These are phyloP conservation scores for Sphaerophoria rueppellii DNA, from an alignment of 2,888 invertebrate species.

Conservation along the genomic window DNA sequence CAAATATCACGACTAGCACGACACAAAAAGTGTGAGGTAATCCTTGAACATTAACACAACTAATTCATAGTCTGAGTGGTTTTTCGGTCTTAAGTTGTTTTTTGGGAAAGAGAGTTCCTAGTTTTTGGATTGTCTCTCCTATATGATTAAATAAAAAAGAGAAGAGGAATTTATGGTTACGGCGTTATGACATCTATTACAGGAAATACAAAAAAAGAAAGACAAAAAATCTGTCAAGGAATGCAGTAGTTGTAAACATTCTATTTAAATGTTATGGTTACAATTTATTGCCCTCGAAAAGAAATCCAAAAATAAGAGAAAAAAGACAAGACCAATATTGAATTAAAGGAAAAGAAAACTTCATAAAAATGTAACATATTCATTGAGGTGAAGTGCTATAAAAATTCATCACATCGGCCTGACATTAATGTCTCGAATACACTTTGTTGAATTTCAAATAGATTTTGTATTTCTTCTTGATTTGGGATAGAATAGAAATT, in stretches of 20 bases:
- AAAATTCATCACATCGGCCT: constrained; percentile 38
- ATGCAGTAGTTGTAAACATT: constrained; percentile 32
- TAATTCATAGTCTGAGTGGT: constrained; percentile 49
- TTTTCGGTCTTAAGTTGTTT: constrained; percentile 1
- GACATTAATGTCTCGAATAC: constrained; percentile 14
- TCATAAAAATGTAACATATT: constrained; percentile 33
- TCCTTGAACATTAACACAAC: constrained; percentile 18
- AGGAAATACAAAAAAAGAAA: constrained; percentile 36
- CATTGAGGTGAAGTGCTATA: constrained; percentile 35
- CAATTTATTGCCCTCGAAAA: constrained; percentile 43
- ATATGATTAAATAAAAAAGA: constrained; percentile 1
- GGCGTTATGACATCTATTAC: constrained; percentile 36
- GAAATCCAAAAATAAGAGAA: background rate
- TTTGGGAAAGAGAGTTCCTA: background rate
- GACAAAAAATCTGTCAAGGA: constrained; percentile 26
- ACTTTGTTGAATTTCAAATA: constrained; percentile 46
- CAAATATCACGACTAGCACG: constrained; percentile 44
- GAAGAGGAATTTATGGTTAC: constrained; percentile 53
- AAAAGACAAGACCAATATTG: background rate
- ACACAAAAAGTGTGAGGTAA: constrained; percentile 48
- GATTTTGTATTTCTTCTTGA: background rate
- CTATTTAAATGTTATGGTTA: constrained; percentile 28
- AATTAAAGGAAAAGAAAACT: background rate
- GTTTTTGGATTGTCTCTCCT: constrained; percentile 20
- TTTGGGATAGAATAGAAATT: background rate